phyloP scores from a whole-genome alignment of 2,113 vertebrate species.

The Lethenteron reissneri region DNA sequence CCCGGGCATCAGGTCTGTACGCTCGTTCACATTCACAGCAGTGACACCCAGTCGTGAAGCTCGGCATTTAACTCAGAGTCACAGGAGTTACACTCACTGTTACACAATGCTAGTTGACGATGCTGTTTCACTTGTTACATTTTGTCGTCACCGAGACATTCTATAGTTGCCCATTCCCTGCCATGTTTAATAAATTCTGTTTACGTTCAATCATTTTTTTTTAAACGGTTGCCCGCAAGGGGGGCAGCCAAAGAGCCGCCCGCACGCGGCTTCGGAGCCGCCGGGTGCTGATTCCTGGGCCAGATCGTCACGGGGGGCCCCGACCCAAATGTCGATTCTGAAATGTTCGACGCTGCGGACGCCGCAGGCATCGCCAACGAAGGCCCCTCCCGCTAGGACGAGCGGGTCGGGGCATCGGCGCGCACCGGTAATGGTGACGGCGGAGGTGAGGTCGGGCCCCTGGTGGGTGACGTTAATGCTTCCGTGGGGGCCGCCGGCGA shows the following conservation, averaged over 20 bases:
- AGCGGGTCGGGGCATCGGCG: not conserved
- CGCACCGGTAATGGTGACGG: conserved; percentile 45
- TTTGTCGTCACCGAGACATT: conserved; percentile 12
- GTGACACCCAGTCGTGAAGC: conserved; percentile 10
- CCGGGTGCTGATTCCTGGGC: not conserved
- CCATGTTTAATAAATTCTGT: too few species aligned
- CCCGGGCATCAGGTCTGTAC: conserved; percentile 56
- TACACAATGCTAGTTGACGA: conserved; percentile 11
- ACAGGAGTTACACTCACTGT: conserved; percentile 15
- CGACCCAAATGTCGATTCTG: conserved; percentile 10
- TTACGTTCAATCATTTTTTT: too few species aligned
- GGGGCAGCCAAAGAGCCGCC: not conserved
- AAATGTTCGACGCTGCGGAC: conserved; percentile 15
- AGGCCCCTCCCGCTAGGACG: not conserved
- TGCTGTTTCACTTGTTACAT: conserved; percentile 4
- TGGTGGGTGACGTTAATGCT: conserved; percentile 44
- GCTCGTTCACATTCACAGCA: conserved; percentile 10
- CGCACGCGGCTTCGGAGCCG: conserved; percentile 12
- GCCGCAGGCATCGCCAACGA: too few species aligned
- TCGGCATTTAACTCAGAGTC: conserved; percentile 13
- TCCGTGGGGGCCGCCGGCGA: conserved; percentile 77
- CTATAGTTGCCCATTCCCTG: too few species aligned
- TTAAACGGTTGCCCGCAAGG: too few species aligned
- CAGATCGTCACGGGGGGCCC: not conserved
- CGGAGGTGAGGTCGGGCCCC: conserved; percentile 37